These are phyloP conservation scores for Eulemur rubriventer DNA, from an alignment of 2,797 vertebrate genomes.

Conservation along the genomic window DNA sequence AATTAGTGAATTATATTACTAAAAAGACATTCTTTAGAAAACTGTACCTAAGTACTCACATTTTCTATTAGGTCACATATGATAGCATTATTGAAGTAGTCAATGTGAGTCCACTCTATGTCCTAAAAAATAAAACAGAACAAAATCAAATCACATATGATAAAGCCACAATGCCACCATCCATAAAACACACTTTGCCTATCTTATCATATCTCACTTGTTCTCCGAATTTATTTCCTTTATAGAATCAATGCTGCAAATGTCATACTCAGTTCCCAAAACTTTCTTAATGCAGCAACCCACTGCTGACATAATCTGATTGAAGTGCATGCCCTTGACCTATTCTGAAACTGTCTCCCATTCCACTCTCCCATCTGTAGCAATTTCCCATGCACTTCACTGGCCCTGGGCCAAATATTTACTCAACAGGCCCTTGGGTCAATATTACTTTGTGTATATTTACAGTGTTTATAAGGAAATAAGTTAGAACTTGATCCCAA, in stretches of 20 bases:
- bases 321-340: constrained; percentile 72
- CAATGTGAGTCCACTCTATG: constrained; percentile 99
- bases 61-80: constrained; percentile 99
- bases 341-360: constrained; percentile 72
- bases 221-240: background rate
- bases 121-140: constrained; percentile 87
- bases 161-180: background rate
- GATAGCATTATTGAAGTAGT: constrained; percentile 98
- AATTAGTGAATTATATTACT: background rate
- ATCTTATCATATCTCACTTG: background rate
- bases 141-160: constrained; percentile 6
- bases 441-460: constrained; percentile 85
- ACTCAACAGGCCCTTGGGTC: constrained; percentile 84
- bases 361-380: constrained; percentile 85
- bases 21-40: constrained; percentile 24
- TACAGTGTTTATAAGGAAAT: constrained; percentile 76
- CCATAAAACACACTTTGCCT: background rate
- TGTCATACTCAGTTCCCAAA: background rate
- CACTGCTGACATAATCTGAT: constrained; percentile 24
- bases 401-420: constrained; percentile 89
- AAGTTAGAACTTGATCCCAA: constrained; percentile 73
- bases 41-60: constrained; percentile 88
- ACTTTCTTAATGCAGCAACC: constrained; percentile 8
- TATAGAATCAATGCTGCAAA: background rate
- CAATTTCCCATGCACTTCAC: constrained; percentile 96